A percentile compares a stretch with the other conserved stretches of the same genome.
phyloP scores from a whole-genome alignment of 2,797 vertebrate genomes.

The Lacerta agilis region DNA sequence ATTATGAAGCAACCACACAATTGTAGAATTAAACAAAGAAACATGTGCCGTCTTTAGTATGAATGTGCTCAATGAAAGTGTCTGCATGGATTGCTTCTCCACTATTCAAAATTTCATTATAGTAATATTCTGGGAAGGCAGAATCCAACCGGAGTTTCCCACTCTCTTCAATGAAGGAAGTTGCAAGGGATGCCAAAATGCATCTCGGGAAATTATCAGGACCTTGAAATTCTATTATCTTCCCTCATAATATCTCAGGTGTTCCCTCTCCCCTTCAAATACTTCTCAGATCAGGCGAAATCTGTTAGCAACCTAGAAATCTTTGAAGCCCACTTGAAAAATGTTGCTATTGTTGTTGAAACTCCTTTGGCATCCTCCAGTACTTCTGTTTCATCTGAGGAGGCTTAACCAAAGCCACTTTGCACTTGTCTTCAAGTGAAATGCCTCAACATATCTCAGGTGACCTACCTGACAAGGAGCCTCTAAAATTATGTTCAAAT shows the following conservation, averaged over 20 bases:
- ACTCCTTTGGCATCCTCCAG: background rate
- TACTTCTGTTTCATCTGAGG: background rate
- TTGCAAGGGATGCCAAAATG: background rate
- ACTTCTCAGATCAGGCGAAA: background rate
- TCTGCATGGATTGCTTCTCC: conserved; percentile 8
- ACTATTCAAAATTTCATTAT: conserved; percentile 44
- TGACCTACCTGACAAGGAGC: background rate
- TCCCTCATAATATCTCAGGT: background rate
- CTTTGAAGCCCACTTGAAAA: background rate
- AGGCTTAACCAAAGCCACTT: background rate
- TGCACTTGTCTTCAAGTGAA: background rate
- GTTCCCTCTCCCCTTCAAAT: background rate
- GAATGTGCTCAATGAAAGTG: conserved; percentile 14
- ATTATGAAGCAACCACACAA: conserved; percentile 46
- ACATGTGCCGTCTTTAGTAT: conserved; percentile 29
- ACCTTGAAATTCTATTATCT: background rate
- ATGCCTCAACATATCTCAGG: background rate
- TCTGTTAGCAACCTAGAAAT: background rate
- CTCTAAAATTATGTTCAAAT: too few relatives aligned
- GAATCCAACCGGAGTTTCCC: conserved; percentile 22
- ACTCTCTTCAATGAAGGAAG: background rate
- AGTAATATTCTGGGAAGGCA: conserved; percentile 27
- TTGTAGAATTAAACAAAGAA: conserved; percentile 37
- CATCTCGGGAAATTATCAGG: background rate
- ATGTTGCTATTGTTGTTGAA: background rate